These are phyloP conservation scores for Ciconia nigra DNA, from an alignment of 2,797 vertebrate species.

Conservation along the genomic window DNA sequence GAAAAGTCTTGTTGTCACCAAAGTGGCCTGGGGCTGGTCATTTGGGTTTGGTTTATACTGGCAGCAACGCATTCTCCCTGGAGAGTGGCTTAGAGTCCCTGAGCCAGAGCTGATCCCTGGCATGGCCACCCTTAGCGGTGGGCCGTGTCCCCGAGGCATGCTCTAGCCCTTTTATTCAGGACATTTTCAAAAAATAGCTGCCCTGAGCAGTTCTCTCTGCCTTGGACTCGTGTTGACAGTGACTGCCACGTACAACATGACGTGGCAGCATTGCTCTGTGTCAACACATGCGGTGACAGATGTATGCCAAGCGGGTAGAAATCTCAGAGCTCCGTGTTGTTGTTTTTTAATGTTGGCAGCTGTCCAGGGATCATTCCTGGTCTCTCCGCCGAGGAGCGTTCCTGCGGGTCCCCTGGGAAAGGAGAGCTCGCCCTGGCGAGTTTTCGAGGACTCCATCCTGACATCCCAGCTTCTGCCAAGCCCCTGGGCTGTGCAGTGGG, in stretches of 20 bases:
- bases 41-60: background rate
- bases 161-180: background rate
- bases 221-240: slow-evolving; percentile 6
- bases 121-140: background rate
- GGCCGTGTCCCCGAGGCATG: background rate
- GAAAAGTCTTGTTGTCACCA: background rate
- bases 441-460: background rate
- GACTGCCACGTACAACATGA: background rate
- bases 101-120: background rate
- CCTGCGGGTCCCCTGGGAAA: background rate
- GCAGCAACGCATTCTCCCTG: background rate
- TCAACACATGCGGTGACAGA: slow-evolving; percentile 31
- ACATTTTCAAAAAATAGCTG: slow-evolving; percentile 15
- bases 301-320: background rate
- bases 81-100: background rate
- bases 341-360: background rate
- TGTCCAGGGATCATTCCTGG: background rate
- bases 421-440: background rate
- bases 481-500: too few relatives aligned
- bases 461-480: background rate
- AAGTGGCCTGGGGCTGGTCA: background rate
- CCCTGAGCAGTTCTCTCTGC: slow-evolving; percentile 8
- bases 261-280: slow-evolving; percentile 18
- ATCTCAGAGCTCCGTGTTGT: background rate
- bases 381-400: background rate